phyloP scores from a whole-genome alignment of 2,797 vertebrate genomes.

The Enteromius thamalakanensis region DNA sequence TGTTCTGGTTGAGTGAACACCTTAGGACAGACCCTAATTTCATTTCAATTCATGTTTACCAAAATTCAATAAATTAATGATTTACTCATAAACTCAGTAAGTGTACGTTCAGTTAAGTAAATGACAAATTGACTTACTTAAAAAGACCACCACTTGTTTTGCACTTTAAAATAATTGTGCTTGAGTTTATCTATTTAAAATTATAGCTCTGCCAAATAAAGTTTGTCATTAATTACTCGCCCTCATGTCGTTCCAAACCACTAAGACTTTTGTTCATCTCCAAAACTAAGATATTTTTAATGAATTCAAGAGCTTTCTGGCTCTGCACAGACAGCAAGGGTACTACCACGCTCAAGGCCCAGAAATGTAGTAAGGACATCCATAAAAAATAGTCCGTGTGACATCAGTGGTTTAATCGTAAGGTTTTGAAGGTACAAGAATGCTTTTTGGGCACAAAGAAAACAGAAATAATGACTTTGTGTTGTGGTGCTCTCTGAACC shows the following conservation, averaged over 20 bases:
- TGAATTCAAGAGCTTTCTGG: background rate
- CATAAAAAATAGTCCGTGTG: background rate
- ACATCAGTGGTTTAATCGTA: no score
- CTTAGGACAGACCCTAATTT: background rate
- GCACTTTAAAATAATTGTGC: background rate
- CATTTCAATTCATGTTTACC: no score
- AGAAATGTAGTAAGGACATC: background rate
- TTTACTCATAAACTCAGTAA: background rate
- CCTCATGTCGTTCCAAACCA: background rate
- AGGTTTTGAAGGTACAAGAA: background rate
- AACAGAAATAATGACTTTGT: background rate
- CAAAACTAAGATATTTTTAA: background rate
- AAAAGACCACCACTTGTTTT: background rate
- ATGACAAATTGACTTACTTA: background rate
- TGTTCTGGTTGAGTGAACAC: background rate
- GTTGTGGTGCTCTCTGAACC: no score
- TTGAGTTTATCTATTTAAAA: background rate
- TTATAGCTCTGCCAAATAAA: background rate
- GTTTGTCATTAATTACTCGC: background rate
- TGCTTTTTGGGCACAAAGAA: background rate
- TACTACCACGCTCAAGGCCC: background rate
- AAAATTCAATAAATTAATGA: background rate
- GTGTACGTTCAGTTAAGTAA: background rate
- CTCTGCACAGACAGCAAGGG: background rate
- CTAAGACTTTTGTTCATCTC: background rate